A percentile compares a stretch with the other conserved stretches of the same genome.
These are phyloP conservation scores for Papilio xuthus DNA, from an alignment of 1,140 invertebrate species.

Conservation along the genomic window DNA sequence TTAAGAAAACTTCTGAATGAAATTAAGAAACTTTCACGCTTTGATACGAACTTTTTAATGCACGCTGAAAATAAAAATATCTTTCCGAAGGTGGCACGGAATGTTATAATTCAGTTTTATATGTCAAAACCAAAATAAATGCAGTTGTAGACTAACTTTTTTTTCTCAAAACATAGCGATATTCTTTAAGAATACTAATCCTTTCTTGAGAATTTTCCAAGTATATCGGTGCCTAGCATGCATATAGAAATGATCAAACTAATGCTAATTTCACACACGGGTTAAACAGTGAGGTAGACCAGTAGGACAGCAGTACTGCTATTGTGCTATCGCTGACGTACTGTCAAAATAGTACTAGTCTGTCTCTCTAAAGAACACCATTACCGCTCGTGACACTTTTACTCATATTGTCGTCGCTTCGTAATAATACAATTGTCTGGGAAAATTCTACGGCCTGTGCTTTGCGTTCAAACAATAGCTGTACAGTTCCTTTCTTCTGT, in stretches of 20 bases:
- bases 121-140: neutral
- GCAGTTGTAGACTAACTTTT: neutral
- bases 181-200: neutral
- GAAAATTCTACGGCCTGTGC: too few species aligned
- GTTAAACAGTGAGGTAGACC: too few species aligned
- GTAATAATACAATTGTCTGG: too few species aligned
- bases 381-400: too few species aligned
- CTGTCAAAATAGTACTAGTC: too few species aligned
- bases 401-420: too few species aligned
- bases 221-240: neutral
- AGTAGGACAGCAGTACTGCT: neutral
- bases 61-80: conserved; percentile 10
- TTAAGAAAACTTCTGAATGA: conserved; percentile 19
- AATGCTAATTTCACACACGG: conserved; percentile 43
- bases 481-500: too few species aligned
- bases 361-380: too few species aligned
- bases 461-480: too few species aligned
- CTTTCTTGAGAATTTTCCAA: conserved; percentile 11
- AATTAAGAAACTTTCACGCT: conserved; percentile 7
- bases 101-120: neutral
- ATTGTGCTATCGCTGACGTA: too few species aligned
- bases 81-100: neutral
- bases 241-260: conserved; percentile 36
- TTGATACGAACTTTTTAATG: conserved; percentile 21
- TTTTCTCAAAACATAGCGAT: neutral